Base-by-base conservation (phyloP, 53 echinoderm and acorn worm species). In the Antedon mediterranea region DNA sequence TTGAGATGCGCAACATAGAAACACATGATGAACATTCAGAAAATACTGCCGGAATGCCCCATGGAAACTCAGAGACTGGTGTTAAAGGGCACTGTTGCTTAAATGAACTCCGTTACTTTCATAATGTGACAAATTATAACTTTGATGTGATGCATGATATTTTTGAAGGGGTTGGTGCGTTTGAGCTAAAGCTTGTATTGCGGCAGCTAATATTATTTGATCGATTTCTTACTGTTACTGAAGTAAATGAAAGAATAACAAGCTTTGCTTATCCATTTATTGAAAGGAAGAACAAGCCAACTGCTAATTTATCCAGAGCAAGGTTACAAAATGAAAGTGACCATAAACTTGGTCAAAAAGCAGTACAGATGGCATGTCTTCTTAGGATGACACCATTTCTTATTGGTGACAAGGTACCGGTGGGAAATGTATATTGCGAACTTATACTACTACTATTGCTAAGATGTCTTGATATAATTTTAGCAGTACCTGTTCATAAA, bases 131-230 rank as follows among this genome's bases (percentile, higher is more conserved):
- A 20, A 86, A 83, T 77, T 37, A 72, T 74, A 83, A 89, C 23
- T 83, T 89, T 11, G 81, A 83, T 26, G 81, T 86, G 0, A 83
- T 89, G 89, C 89, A 86, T 74, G 89, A 89, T 29, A 14, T 89
- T 0, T 43, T 86, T 0, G 89, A 86, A 76, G 89, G 83, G 20
- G 43, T 89, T 2, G 83, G 83, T 29, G 72, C 74, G 28, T 71
- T 89, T 2, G 89, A 89, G 31, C 30, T 89, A 14, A 78, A 86
- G 18, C 32, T 86, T 6, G 78, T 89, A 18, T 33, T 85, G 9
- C 78, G 30, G 72, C 70, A 76, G 76, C 76, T 91, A 34, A 43
- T 88, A 0, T 79, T 88, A 0, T 14, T 57, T 14, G 79, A 82
- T 30, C 76, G 74, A 5, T 43, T 80, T 34, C 83, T 89, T 34